Evolutionary conservation across 2,888 invertebrate species (phyloP).

Genomic region (Nowickia ferox): DNA sequence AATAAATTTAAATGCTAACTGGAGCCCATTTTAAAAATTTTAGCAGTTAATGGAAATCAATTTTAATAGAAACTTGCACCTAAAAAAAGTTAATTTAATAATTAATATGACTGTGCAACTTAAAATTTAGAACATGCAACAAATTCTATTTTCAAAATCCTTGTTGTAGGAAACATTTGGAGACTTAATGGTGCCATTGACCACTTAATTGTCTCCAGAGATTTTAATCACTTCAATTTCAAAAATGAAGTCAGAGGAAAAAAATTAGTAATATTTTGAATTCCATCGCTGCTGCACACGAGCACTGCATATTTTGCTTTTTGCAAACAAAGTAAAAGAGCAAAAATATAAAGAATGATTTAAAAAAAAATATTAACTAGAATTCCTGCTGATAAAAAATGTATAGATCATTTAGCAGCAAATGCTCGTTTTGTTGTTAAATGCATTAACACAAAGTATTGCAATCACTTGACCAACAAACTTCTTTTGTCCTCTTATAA

Average conservation of each 20-base stretch:
- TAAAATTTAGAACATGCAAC: neutral
- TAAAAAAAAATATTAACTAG: conserved; percentile 59
- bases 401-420: conserved; percentile 70
- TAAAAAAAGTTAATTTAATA: conserved; percentile 36
- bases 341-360: conserved; percentile 19
- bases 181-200: conserved; percentile 65
- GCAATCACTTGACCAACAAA: conserved; percentile 69
- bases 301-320: conserved; percentile 16
- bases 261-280: conserved; percentile 30
- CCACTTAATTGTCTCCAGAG: conserved; percentile 39
- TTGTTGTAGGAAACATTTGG: neutral
- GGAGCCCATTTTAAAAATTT: conserved; percentile 30
- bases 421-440: conserved; percentile 68
- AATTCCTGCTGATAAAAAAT: conserved; percentile 71
- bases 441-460: conserved; percentile 66
- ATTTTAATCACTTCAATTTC: conserved; percentile 25
- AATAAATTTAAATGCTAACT: conserved; percentile 43
- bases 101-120: neutral
- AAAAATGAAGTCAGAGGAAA: conserved; percentile 4
- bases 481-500: conserved; percentile 23
- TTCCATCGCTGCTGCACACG: conserved; percentile 21
- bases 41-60: conserved; percentile 45
- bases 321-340: conserved; percentile 12
- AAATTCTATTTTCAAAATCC: neutral
- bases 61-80: conserved; percentile 6